Percentiles rank a stretch among this genome's conserved stretches.
Evolutionary conservation across 2,888 invertebrate genomes (phyloP).

Genomic region (Serripes groenlandicus): DNA sequence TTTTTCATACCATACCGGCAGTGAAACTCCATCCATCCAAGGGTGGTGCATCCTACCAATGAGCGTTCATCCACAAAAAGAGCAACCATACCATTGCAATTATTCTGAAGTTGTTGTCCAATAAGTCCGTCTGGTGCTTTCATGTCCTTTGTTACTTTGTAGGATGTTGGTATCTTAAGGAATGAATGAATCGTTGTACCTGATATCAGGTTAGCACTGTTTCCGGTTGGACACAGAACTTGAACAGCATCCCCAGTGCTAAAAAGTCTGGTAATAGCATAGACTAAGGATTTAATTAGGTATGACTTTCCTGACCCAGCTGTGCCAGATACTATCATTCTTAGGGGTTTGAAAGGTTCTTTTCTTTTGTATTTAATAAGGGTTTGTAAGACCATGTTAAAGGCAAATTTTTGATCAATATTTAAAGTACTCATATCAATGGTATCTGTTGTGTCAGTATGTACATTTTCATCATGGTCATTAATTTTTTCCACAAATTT

Average conservation of each 20-base stretch:
- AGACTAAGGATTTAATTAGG: conserved; percentile 63
- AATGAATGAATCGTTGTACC: conserved; percentile 66
- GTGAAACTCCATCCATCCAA: conserved; percentile 59
- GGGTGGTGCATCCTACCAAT: conserved; percentile 49
- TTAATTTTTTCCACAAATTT: neutral
- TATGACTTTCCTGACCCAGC: conserved; percentile 66
- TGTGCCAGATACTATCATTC: conserved; percentile 63
- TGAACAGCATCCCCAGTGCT: conserved; percentile 55
- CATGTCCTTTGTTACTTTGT: conserved; percentile 44
- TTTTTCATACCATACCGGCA: conserved; percentile 20
- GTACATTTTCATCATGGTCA: neutral
- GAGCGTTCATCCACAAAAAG: conserved; percentile 70
- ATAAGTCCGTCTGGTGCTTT: conserved; percentile 55
- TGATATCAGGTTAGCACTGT: conserved; percentile 67
- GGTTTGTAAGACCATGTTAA: conserved; percentile 60
- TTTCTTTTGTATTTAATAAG: conserved; percentile 31
- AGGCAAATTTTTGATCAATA: conserved; percentile 63
- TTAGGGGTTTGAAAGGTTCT: conserved; percentile 29
- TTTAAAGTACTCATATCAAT: conserved; percentile 51
- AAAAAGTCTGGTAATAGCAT: conserved; percentile 50
- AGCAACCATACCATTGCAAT: conserved; percentile 54
- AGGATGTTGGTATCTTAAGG: conserved; percentile 62
- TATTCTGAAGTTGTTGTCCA: conserved; percentile 53
- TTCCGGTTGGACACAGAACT: conserved; percentile 68
- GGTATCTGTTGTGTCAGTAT: neutral